Percentiles rank a stretch among this genome's conserved stretches.
Conservation (phyloP, 2,888 invertebrate species). For the Formica aserva region DNA sequence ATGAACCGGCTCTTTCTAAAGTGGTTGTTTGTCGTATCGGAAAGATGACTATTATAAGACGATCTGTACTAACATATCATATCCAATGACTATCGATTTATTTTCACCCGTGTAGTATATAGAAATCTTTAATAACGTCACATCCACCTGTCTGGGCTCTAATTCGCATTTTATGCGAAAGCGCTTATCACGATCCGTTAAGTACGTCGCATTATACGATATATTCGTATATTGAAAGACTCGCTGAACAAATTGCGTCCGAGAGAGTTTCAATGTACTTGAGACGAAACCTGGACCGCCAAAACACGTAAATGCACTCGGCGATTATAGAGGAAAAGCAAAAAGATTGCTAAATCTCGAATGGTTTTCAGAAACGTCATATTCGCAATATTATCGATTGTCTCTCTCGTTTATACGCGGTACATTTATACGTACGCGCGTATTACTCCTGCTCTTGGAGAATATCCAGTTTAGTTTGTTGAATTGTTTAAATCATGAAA, state of each 20-base stretch:
- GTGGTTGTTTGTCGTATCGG: background rate
- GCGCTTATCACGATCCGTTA: conserved; percentile 19
- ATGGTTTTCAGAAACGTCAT: conserved; percentile 27
- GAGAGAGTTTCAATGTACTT: background rate
- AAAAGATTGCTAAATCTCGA: conserved; percentile 4
- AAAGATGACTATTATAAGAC: conserved; percentile 3
- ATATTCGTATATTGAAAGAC: conserved; percentile 13
- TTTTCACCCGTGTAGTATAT: conserved; percentile 13
- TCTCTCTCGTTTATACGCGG: background rate
- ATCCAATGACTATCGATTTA: conserved; percentile 55
- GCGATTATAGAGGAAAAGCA: background rate
- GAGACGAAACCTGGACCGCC: conserved; percentile 15
- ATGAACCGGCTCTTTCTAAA: conserved; percentile 27
- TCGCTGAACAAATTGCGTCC: conserved; percentile 14
- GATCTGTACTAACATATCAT: conserved; percentile 41
- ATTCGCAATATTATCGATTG: conserved; percentile 32
- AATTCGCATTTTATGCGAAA: conserved; percentile 13
- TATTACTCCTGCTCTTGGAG: conserved; percentile 3
- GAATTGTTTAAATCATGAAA: conserved; percentile 32
- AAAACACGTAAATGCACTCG: conserved; percentile 19
- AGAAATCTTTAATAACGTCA: conserved; percentile 21
- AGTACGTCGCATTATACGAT: background rate
- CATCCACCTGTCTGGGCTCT: conserved; percentile 20
- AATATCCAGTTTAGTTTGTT: conserved; percentile 5
- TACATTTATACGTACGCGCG: background rate